Evolutionary conservation across 2,113 vertebrate species (phyloP).

Genomic region (Chaetodon auriga): DNA sequence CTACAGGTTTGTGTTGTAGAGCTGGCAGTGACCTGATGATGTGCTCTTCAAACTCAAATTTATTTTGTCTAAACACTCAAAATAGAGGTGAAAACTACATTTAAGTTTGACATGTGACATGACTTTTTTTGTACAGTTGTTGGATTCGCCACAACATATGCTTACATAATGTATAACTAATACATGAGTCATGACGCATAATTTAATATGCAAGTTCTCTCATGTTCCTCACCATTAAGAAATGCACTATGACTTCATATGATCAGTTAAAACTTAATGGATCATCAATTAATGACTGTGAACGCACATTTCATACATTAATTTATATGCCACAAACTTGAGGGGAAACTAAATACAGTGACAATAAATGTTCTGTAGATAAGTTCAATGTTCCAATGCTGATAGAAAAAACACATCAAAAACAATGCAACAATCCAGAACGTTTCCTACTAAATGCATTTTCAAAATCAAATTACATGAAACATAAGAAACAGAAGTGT

Average conservation of each 20-base stretch:
- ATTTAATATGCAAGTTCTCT: not conserved
- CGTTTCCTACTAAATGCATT: not conserved
- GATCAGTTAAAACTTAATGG: not conserved
- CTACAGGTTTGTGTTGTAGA: conserved; percentile 1
- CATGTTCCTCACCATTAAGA: not conserved
- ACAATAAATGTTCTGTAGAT: not conserved
- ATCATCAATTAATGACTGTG: not conserved
- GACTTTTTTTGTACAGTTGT: not conserved
- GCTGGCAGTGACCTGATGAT: not conserved
- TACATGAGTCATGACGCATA: not conserved
- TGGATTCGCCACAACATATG: not conserved
- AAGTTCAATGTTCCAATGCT: not conserved
- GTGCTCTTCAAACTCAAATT: not conserved
- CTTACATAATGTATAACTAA: not conserved
- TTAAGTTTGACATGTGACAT: not conserved
- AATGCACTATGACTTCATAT: not conserved
- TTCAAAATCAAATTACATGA: not conserved
- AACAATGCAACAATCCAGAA: not conserved
- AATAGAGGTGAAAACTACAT: not conserved
- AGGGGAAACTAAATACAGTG: not conserved
- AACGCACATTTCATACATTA: not conserved
- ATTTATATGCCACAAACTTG: not conserved
- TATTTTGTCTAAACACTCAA: not conserved
- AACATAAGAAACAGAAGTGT: not conserved
- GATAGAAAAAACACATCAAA: not conserved